phyloP scores from a whole-genome alignment of 2,797 vertebrate species.

The Mormyrops attenuatus region DNA sequence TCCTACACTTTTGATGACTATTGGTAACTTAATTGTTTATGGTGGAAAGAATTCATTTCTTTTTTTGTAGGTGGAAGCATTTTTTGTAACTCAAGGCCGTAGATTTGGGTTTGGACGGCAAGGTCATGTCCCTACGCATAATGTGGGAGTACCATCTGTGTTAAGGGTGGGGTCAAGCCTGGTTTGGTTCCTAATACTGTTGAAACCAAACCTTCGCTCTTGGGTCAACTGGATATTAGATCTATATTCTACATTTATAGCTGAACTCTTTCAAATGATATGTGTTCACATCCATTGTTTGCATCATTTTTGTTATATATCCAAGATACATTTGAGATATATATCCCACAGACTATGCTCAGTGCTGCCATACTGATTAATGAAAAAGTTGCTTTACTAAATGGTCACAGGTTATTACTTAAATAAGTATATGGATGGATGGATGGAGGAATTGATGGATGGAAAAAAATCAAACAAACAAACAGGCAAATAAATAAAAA shows the following conservation, averaged over 20 bases:
- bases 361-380: background rate
- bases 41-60: slow-evolving; percentile 13
- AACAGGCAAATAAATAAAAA: background rate
- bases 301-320: background rate
- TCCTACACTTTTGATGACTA: slow-evolving; percentile 27
- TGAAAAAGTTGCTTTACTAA: background rate
- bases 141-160: background rate
- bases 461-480: background rate
- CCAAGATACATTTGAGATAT: background rate
- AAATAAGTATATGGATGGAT: background rate
- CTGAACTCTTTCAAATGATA: background rate
- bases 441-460: background rate
- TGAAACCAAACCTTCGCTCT: background rate
- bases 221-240: background rate
- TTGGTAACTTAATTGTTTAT: slow-evolving; percentile 8
- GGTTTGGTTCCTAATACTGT: background rate
- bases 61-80: slow-evolving; percentile 9
- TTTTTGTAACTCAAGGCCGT: background rate
- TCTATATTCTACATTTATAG: background rate
- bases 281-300: background rate
- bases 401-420: background rate
- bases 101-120: background rate
- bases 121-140: background rate
- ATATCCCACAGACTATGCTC: background rate
- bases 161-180: background rate